phyloP scores from a whole-genome alignment of 2,888 invertebrate species.

The Hipparchia semele region DNA sequence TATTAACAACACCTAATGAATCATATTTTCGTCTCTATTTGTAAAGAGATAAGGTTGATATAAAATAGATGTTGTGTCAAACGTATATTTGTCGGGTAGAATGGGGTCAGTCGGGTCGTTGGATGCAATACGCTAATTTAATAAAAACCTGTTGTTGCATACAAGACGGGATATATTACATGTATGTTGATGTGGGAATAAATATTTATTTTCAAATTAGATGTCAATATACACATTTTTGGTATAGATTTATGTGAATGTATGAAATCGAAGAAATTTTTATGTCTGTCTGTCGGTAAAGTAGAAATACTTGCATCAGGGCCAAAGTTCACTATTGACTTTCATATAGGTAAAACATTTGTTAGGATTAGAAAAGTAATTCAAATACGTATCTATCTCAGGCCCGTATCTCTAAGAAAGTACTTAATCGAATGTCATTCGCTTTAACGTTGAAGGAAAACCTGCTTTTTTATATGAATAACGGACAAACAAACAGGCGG shows the following conservation, averaged over 20 bases:
- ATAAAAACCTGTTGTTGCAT: slow-evolving; percentile 38
- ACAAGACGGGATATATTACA: slow-evolving; percentile 13
- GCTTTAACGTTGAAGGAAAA: no score
- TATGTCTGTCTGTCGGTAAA: not conserved
- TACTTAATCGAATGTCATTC: no score
- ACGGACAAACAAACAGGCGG: no score
- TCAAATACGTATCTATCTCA: no score
- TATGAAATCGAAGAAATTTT: not conserved
- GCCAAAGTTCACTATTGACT: not conserved
- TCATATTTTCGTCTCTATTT: slow-evolving; percentile 5
- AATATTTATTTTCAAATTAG: slow-evolving; percentile 9
- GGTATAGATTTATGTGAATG: not conserved
- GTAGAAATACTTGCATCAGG: no score
- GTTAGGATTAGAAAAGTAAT: not conserved
- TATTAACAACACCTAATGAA: not conserved
- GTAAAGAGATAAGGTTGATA: slow-evolving; percentile 10
- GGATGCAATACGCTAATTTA: slow-evolving; percentile 43
- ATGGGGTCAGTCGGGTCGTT: slow-evolving; percentile 40
- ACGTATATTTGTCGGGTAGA: slow-evolving; percentile 17
- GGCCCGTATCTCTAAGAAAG: no score
- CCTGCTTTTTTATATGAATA: no score
- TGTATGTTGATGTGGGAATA: not conserved
- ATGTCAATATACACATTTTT: slow-evolving; percentile 8
- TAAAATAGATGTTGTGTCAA: slow-evolving; percentile 9
- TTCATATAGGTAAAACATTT: not conserved